A percentile compares a stretch with the other conserved stretches of the same genome.
Evolutionary conservation across 2,113 vertebrate genomes (phyloP).

Genomic region (Poeciliopsis turrubarensis): DNA sequence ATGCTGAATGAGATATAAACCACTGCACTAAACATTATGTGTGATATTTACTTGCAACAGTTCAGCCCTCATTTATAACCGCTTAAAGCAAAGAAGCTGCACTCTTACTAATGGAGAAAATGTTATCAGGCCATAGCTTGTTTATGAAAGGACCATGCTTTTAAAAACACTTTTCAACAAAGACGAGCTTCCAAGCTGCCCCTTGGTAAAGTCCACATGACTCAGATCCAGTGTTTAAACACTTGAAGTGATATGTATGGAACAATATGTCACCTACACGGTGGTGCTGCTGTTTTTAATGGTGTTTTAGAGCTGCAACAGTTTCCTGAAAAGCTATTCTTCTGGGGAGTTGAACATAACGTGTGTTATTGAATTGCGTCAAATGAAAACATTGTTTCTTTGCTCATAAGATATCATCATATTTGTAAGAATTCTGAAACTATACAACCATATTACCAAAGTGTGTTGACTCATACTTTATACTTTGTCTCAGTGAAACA

Average conservation of each 20-base stretch:
- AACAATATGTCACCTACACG: neutral
- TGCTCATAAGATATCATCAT: neutral
- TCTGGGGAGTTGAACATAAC: neutral
- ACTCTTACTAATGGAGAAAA: neutral
- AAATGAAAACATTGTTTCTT: neutral
- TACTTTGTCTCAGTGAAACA: too few species aligned
- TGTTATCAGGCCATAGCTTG: neutral
- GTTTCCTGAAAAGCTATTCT: neutral
- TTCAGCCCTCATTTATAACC: neutral
- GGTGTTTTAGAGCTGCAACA: neutral
- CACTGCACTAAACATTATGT: neutral
- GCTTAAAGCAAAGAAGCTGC: slow-evolving; percentile 6
- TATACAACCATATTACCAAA: too few species aligned
- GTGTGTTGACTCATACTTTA: too few species aligned
- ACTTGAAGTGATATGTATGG: neutral
- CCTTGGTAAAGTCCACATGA: neutral
- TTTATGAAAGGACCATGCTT: slow-evolving; percentile 4
- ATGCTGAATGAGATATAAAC: neutral
- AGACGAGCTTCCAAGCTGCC: neutral
- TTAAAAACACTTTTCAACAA: neutral
- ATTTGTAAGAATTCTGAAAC: neutral
- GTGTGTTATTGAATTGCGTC: neutral
- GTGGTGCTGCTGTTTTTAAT: neutral
- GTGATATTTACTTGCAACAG: neutral
- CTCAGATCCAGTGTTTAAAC: neutral